Conservation (phyloP, 1,140 invertebrate genomes). For the Musca domestica region DNA sequence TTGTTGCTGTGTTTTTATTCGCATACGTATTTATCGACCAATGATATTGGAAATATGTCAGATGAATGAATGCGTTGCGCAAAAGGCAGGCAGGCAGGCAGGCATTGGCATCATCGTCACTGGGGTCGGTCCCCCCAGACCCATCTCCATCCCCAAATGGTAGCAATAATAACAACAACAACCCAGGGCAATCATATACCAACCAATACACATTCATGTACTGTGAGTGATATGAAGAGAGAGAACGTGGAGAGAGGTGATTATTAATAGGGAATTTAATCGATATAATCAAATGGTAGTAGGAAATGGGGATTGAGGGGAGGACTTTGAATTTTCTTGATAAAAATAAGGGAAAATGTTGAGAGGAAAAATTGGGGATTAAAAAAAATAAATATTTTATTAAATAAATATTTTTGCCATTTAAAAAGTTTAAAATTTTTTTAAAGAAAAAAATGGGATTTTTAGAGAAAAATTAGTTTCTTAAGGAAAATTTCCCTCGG, state of each 20-base stretch:
- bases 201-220: not conserved
- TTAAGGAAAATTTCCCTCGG: not conserved
- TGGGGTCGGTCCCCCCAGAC: conserved; percentile 12
- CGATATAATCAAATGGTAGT: not conserved
- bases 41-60: conserved; percentile 55
- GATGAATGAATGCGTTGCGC: conserved; percentile 37
- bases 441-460: too few relatives aligned
- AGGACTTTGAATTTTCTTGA: not conserved
- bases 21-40: conserved; percentile 50
- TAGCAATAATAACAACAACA: conserved; percentile 12
- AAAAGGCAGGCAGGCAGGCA: too few relatives aligned
- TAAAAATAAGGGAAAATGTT: not conserved
- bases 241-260: not conserved
- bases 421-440: too few relatives aligned
- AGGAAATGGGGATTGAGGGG: not conserved
- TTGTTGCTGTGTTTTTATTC: too few relatives aligned
- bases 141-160: not conserved
- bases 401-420: too few relatives aligned
- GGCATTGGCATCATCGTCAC: conserved; percentile 35
- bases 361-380: not conserved
- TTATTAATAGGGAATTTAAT: conserved; percentile 8
- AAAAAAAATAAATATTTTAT: not conserved
- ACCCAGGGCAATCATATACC: not conserved
- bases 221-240: not conserved
- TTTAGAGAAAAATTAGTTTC: too few relatives aligned